Base-by-base conservation (phyloP, 37 sponge, comb jelly and placozoan genomes). In the Diacarnus erythraeanus region DNA sequence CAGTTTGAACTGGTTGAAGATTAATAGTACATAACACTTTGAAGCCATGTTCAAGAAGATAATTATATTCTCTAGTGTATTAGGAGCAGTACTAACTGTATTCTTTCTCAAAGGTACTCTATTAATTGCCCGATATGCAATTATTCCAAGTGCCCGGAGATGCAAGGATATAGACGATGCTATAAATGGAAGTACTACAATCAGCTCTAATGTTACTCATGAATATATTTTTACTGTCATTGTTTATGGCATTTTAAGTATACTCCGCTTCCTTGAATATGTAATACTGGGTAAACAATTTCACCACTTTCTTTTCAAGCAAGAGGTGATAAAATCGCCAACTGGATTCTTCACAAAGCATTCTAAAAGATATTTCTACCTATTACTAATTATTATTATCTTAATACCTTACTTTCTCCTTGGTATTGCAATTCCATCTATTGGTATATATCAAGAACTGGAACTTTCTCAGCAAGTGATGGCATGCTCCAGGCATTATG, bases 371-470 rank as follows among this genome's bases (percentile, higher is more conserved):
- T 69, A 33, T 30, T 69, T 20, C 39, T 69, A 69, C 38, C 25
- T 72, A 9, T 30, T 44, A 29, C 20, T 72, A 25, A 26, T 42
- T 2, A 25, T 43, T 4, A 9, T 20, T 36, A 42, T 72, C 23
- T 9, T 72, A 30, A 26, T 44, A 5, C 73, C 73, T 2, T 72
- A 72, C 25, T 44, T 72, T 43, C 54, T 72, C 6, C 73, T 72
- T 9, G 73, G 73, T 22, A 5, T 72, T 42, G 73, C 54, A 39
- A 72, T 72, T 20, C 73, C 73, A 30, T 47, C 29, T 3, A 23
- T 72, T 43, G 73, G 73, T 39, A 72, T 72, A 8, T 43, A 22
- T 29, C 73, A 72, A 72, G 73, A 72, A 72, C 8, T 72, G 4
- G 5, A 40, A 5, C 54, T 25, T 20, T 21, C 26, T 43, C 23